Evolutionary conservation across 2,888 invertebrate genomes (phyloP), one percentile per base, ranked within the genome.

Genomic region (Synanthedon andrenaeformis): DNA sequence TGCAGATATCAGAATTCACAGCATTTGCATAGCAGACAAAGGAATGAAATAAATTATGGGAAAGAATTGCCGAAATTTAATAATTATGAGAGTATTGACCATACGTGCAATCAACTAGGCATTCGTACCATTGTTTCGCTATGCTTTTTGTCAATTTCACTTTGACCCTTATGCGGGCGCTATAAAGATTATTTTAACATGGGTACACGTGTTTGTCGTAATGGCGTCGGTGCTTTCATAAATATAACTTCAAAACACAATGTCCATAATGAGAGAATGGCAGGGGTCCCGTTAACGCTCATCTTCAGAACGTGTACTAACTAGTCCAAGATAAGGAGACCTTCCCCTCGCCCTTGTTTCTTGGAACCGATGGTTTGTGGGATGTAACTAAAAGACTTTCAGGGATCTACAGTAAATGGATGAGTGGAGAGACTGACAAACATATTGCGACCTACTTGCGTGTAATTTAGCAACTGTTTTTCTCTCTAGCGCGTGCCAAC

Each of bases 371-470:
- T 52, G 70, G 69, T 65, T 59, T 55, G 58, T 62, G 58, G 66
- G 62, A 67, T 73, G 74, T 67, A 65, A 74, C 77, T 73, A 78
- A 74, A 73, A 70, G 70, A 71, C 66, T 66, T 66, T 64, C 67
- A 64, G 62, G 69, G 73, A 62, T 74, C 76, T 64, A 51, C 52
- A 50, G 62, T 57, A 54, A 57, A 59, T 72, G 72, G 75, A 53
- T 61, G 72, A 64, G 74, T 70, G 67, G 71, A 72, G 61, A 67
- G 63, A 62, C 65, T 58, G 65, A 72, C 70, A 65, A 66, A 69
- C 70, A 72, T 49, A 56, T 70, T 72, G 72, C 69, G 71, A 70
- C 75, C 76, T 79, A 76, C 74, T 78, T 74, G 69, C 67, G 63
- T 62, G 64, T 64, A 64, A 79, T 79, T 77, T 75, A 72, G 65